Evolutionary conservation across 2,888 invertebrate species (phyloP), one percentile per base, ranked within the genome.

Genomic region (Eupithecia insigniata): DNA sequence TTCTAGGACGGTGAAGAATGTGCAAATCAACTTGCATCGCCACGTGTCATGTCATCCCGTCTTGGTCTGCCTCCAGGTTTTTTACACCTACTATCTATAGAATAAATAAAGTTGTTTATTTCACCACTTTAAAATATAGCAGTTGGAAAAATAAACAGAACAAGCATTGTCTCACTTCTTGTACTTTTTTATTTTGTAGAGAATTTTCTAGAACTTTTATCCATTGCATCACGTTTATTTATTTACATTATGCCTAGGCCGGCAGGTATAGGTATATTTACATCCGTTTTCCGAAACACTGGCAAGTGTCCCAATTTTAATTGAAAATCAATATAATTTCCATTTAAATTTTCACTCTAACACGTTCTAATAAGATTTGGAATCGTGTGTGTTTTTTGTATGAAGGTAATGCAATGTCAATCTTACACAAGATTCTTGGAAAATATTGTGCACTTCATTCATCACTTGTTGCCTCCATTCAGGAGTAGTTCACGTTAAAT

Each of bases 171-270:
- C n/a, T n/a, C n/a, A n/a, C n/a, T n/a, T n/a, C n/a, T n/a, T n/a
- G n/a, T n/a, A n/a, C n/a, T 39, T 26, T 2, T 26, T 16, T 39
- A 18, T 2, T 36, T 58, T 58, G 10, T 30, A 6, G 18, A 14
- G n/a, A 28, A 61, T 64, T 32, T 84, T 86, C 87, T 83, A 84
- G 87, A 85, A 81, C 79, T 78, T 85, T 86, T 84, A 70, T 64
- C 22, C 69, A 79, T 89, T 90, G 86, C 90, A 83, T 90, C 90
- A 89, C 78, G 70, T 81, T 82, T 87, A 85, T 86, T 88, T 85
- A 86, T 82, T 86, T 83, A 81, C 67, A 62, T 58, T 80, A 69
- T 77, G 22, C 55, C 55, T 55, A 26, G 55, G 26, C 78, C 72
- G 77, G 51, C 18, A 34, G 26, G 26, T n/a, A 68, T 69, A 69